These are phyloP conservation scores for Clamator glandarius DNA, from an alignment of 2,797 vertebrate species.

Conservation along the genomic window DNA sequence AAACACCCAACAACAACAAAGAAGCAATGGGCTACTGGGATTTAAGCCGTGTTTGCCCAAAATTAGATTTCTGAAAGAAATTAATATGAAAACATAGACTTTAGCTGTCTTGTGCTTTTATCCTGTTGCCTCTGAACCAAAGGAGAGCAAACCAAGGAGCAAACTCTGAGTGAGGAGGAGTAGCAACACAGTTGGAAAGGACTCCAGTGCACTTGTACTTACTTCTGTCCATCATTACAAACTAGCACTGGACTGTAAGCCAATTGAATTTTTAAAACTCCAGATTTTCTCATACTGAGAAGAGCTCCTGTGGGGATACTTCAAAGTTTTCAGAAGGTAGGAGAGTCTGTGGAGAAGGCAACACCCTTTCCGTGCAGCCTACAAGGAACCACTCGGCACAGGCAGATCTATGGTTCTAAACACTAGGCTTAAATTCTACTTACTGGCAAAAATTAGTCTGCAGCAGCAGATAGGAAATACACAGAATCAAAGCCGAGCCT, in stretches of 20 bases:
- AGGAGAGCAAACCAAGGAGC: neutral
- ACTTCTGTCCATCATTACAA: neutral
- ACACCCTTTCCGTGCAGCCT: neutral
- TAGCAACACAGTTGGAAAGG: neutral
- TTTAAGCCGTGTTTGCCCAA: neutral
- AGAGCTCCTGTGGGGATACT: slow-evolving; percentile 29
- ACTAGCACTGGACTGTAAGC: neutral
- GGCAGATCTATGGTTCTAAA: slow-evolving; percentile 3
- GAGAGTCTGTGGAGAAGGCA: neutral
- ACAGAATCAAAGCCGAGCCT: slow-evolving; percentile 41
- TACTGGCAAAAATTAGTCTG: slow-evolving; percentile 34
- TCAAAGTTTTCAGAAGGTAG: slow-evolving; percentile 49
- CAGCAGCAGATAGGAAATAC: slow-evolving; percentile 25
- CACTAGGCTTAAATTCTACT: slow-evolving; percentile 11
- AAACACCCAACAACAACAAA: neutral
- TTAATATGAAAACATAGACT: neutral
- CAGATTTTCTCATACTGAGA: neutral
- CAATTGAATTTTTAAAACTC: neutral
- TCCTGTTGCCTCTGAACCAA: neutral
- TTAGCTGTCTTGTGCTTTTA: neutral
- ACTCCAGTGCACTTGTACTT: neutral
- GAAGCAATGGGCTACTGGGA: neutral
- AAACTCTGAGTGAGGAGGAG: neutral
- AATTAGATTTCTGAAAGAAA: neutral
- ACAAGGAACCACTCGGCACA: neutral